Evolutionary conservation across 23 tunicate species (phyloP).

Genomic region (Styela clava): DNA sequence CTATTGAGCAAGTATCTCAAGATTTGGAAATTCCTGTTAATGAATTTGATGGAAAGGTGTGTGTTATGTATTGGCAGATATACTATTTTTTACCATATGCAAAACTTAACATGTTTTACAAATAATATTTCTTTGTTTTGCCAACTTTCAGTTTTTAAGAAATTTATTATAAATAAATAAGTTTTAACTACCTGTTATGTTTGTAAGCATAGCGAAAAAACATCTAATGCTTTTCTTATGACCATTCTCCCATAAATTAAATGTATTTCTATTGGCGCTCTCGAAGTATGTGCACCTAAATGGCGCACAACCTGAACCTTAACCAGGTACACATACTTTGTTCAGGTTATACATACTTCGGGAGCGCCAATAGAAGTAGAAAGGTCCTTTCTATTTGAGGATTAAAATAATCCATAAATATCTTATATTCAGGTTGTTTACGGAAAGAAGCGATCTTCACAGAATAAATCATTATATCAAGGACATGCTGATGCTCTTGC

Average conservation of each 20-base stretch:
- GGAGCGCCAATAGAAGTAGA: too few relatives aligned
- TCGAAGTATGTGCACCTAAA: too few relatives aligned
- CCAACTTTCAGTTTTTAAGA: neutral
- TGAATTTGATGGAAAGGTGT: conserved; percentile 96
- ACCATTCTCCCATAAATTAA: too few relatives aligned
- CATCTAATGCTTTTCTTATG: too few relatives aligned
- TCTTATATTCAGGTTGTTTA: conserved; percentile 59
- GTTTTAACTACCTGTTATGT: too few relatives aligned
- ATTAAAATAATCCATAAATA: too few relatives aligned
- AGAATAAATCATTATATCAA: conserved; percentile 45
- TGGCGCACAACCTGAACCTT: too few relatives aligned
- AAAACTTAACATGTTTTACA: neutral
- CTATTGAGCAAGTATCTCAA: conserved; percentile 81
- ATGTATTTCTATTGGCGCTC: too few relatives aligned
- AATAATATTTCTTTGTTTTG: neutral
- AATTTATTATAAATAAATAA: neutral
- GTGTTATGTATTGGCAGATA: neutral
- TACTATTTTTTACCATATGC: neutral
- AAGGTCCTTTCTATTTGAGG: too few relatives aligned
- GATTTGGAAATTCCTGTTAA: conserved; percentile 87
- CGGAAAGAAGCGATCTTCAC: conserved; percentile 52
- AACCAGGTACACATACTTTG: too few relatives aligned
- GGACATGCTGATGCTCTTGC: conserved; percentile 82
- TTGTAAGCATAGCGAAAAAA: too few relatives aligned
- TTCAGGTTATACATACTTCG: too few relatives aligned